Base-by-base conservation (phyloP, 2,888 invertebrate species). In the Lasioglossum figueresi region DNA sequence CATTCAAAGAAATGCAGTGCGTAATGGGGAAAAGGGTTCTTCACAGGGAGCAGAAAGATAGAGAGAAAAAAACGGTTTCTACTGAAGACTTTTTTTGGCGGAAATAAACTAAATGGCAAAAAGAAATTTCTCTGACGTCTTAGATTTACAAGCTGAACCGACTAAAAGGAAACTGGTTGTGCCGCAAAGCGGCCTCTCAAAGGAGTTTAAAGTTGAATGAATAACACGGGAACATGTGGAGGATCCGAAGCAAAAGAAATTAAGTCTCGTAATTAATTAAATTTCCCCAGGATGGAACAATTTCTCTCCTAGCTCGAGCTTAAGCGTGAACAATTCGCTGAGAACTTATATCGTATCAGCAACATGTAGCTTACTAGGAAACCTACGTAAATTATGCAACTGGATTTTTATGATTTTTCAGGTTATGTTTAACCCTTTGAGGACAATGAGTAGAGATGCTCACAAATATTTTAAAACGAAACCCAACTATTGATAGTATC, bases 261-360 rank as follows among this genome's bases (percentile, higher is more conserved):
- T 43, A 63, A 79, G 70, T n/a, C 31, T 3, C 2, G 71, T 80
- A 80, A 80, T 80, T 84, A 85, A 84, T 80, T 80, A 85, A 84
- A 75, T 84, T 77, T 78, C 66, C 37, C 19, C 19, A 14, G 63
- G 63, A 48, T 45, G 27, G 14, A 48, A 63, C 23, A 70, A 56
- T 76, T 40, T 45, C 45, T 34, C 68, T 23, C 34, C 23, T 6
- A 5, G 19, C 52, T 14, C 31, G 12, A 1, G 3, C 52, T 16
- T 23, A 37, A 76, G 19, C 56, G 68, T 68, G 72, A n/a, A 56
- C 63, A 77, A 77, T 45, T 63, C 19, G 14, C 8, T 37, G n/a
- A 43, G 23, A 19, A 82, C 40, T 43, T 31, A 37, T 40, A 27
- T 31, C 34, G 5, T 0, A 2, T 43, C 43, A 16, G 27, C 16